Evolutionary conservation across 2,797 vertebrate species (phyloP).

Genomic region (Menidia menidia): DNA sequence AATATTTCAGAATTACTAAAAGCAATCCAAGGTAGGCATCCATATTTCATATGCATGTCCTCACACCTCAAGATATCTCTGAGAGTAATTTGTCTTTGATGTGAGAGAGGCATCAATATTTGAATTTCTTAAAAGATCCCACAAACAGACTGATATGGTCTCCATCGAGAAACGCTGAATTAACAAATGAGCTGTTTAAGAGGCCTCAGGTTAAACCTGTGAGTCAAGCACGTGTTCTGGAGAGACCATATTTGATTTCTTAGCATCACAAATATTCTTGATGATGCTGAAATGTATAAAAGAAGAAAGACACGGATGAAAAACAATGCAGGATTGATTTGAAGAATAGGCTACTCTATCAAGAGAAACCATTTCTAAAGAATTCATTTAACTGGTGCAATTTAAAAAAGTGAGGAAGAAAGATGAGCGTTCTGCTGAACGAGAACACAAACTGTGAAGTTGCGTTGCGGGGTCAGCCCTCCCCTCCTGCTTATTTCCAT

Average conservation of each 20-base stretch:
- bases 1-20: slow-evolving; percentile 85
- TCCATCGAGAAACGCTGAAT: slow-evolving; percentile 29
- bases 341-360: neutral
- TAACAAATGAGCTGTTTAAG: slow-evolving; percentile 47
- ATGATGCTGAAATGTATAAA: neutral
- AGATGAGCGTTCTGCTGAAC: slow-evolving; percentile 30
- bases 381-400: neutral
- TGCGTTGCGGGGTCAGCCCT: slow-evolving; percentile 59
- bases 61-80: slow-evolving; percentile 61
- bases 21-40: slow-evolving; percentile 80
- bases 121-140: slow-evolving; percentile 66
- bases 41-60: slow-evolving; percentile 75
- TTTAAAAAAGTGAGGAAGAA: slow-evolving; percentile 1
- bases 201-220: slow-evolving; percentile 19
- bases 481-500: slow-evolving; percentile 60
- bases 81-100: slow-evolving; percentile 75
- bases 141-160: slow-evolving; percentile 45
- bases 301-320: neutral
- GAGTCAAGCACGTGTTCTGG: neutral
- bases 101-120: slow-evolving; percentile 77
- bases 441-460: slow-evolving; percentile 49
- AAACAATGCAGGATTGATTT: neutral
- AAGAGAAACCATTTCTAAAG: neutral
- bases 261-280: neutral
- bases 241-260: neutral